Conservation (phyloP, 2,888 invertebrate genomes). For the Melipona beecheii region DNA sequence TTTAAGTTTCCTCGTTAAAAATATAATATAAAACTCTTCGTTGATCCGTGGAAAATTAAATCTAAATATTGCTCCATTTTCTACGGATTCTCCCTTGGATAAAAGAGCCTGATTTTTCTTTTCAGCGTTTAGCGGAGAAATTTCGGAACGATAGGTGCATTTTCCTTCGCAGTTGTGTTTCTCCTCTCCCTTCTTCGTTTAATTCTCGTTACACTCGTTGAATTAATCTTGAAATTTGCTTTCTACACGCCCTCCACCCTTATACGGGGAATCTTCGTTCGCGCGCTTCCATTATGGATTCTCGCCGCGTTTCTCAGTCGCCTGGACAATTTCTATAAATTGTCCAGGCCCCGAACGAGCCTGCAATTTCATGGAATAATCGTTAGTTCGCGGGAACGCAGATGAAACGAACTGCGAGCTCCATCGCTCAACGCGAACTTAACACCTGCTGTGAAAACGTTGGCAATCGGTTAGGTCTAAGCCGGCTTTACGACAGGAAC, state of each 20-base stretch:
- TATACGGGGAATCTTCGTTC: not conserved
- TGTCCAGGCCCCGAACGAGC: not conserved
- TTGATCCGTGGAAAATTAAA: not conserved
- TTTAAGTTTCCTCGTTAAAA: too few relatives aligned
- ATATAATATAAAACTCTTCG: not conserved
- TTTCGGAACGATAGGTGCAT: not conserved
- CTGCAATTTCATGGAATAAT: constrained; percentile 7
- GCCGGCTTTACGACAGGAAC: too few relatives aligned
- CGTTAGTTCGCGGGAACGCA: not conserved
- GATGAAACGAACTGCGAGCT: not conserved
- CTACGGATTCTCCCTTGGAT: not conserved
- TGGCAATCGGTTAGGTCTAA: too few relatives aligned
- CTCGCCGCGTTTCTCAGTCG: not conserved
- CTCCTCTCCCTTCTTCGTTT: not conserved
- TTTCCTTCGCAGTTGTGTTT: not conserved
- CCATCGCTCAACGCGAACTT: not conserved
- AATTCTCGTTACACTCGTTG: not conserved
- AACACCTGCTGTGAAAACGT: not conserved
- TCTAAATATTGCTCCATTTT: not conserved
- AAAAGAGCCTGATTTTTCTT: not conserved
- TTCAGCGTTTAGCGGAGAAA: not conserved
- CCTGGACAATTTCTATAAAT: constrained; percentile 7
- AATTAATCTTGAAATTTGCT: constrained; percentile 9
- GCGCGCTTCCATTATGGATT: constrained; percentile 12
- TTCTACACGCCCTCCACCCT: not conserved